Percentiles rank a stretch among this genome's conserved stretches.
phyloP scores from a whole-genome alignment of 1,140 invertebrate species.

The Ceratosolen solmsi region DNA sequence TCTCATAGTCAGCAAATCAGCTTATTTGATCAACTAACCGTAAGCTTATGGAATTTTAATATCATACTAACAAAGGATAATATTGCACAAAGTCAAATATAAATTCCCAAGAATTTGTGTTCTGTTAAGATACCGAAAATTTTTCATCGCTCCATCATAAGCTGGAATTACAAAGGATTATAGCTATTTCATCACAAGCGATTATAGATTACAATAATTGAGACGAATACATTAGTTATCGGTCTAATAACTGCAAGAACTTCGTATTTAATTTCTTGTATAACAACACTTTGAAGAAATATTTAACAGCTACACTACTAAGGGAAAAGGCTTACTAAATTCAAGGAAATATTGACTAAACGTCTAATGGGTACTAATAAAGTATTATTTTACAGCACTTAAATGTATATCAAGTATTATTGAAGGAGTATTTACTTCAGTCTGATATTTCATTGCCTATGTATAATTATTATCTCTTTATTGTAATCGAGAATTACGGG shows the following conservation, averaged over 20 bases:
- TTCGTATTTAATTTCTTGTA: background rate
- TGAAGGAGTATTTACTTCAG: background rate
- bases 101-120: background rate
- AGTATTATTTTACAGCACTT: background rate
- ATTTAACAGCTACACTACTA: background rate
- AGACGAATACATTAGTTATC: background rate
- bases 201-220: background rate
- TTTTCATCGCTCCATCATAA: background rate
- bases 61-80: background rate
- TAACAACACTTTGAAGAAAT: background rate
- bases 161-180: background rate
- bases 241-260: background rate
- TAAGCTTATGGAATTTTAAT: slow-evolving; percentile 6
- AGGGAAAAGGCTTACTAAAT: background rate
- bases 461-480: background rate
- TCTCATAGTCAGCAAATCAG: background rate
- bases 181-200: background rate
- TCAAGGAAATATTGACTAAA: background rate
- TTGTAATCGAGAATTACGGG: background rate
- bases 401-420: background rate
- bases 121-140: background rate
- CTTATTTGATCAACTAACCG: background rate
- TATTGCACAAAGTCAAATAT: slow-evolving; percentile 2
- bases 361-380: background rate
- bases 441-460: background rate